Evolutionary conservation across 2,113 vertebrate species (phyloP).

Genomic region (Pontoporia blainvillei): DNA sequence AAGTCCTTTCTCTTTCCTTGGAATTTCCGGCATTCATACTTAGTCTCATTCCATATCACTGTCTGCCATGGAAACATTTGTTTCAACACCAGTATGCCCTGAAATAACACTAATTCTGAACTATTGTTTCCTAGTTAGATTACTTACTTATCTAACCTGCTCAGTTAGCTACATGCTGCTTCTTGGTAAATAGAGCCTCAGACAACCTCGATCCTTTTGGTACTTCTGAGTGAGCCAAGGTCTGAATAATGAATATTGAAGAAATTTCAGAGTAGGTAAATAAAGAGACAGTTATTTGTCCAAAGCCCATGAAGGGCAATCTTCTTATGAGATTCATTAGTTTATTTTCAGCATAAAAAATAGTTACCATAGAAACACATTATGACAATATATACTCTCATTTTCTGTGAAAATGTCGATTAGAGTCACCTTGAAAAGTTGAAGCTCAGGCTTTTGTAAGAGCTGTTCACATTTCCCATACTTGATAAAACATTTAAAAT

Average conservation of each 20-base stretch:
- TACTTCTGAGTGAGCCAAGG: not conserved
- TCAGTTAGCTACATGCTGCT: not conserved
- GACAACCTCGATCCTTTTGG: not conserved
- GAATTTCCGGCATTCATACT: not conserved
- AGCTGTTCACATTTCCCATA: not conserved
- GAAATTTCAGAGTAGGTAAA: not conserved
- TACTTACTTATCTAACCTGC: not conserved
- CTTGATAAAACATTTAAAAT: not conserved
- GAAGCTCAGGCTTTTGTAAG: not conserved
- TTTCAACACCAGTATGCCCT: not conserved
- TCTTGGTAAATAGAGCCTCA: not conserved
- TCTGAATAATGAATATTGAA: not conserved
- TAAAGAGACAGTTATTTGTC: slow-evolving; percentile 7
- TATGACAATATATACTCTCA: slow-evolving; percentile 9
- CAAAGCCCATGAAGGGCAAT: not conserved
- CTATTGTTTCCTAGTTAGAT: not conserved
- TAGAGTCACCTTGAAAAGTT: slow-evolving; percentile 47
- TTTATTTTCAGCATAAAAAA: slow-evolving; percentile 52
- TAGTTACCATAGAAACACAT: slow-evolving; percentile 44
- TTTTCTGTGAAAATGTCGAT: slow-evolving; percentile 4
- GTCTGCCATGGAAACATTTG: not conserved
- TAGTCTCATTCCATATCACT: not conserved
- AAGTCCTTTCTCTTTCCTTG: not conserved
- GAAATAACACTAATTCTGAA: not conserved
- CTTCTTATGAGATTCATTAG: slow-evolving; percentile 30